Base-by-base conservation (phyloP, 1,140 invertebrate genomes). In the Micrasema longulum region DNA sequence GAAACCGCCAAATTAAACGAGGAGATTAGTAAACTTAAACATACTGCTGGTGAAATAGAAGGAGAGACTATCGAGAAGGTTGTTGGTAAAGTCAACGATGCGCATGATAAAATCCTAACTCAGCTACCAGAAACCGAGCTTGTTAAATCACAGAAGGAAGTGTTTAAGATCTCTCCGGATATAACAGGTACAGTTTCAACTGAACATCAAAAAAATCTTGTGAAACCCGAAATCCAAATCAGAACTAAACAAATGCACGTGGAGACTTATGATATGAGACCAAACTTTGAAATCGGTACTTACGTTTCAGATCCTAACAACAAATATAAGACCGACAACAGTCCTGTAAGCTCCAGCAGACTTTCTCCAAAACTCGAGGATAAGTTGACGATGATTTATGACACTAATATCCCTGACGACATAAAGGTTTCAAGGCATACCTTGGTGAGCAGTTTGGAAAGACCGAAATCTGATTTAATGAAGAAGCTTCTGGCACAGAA, bases 381-480 rank as follows among this genome's bases (percentile, higher is more conserved):
- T 55, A 85, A 84, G 76, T 63, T 83, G 65, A 80, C 77, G 2
- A 81, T 84, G 77, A 78, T 77, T 38, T 85, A 85, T 35, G 87
- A 88, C 71, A 88, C 85, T 0, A 89, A 89, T 69, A 82, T 89
- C 71, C 85, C 87, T 0, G 88, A 88, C 76, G 87, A 89, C 77
- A 81, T 88, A 62, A 89, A 88, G 81, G 86, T 88, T 11, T 87
- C 86, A 5, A 79, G 87, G 62, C 86, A 86, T 78, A 83, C 86
- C 5, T 85, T 87, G 35, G 84, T 81, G 0, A 86, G 86, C 63
- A 87, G 84, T 72, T 80, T 88, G 60, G 87, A 88, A 77, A 79
- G 82, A 76, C 81, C 84, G 6, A 85, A 86, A 79, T 87, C 85
- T 10, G 87, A 88, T 65, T 84, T 85, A 80, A 85, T 84, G 84